Base-by-base conservation (phyloP, 1,140 invertebrate genomes). In the Pogonomyrmex barbatus region DNA sequence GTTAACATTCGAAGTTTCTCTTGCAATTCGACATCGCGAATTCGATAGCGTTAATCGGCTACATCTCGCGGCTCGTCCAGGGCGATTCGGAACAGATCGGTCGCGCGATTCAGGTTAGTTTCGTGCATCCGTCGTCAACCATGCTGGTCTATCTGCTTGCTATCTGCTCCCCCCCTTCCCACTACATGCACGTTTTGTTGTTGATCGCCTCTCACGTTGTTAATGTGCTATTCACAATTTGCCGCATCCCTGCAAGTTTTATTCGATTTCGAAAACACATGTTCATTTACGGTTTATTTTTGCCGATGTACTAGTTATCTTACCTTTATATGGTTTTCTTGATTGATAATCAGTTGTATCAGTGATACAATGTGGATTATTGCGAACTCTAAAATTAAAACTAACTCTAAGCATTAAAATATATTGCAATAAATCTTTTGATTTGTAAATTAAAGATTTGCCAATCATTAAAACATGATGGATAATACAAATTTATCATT, bases 81-180 rank as follows among this genome's bases (percentile, higher is more conserved):
- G 50, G 78, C 47, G 39, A 58, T 24, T 24, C 58, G 87, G 63
- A 71, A 39, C 33, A 65, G 52, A 42, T 79, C 65, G 45, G 9
- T 54, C n/a, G 77, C n/a, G 77, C 88, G 83, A 91, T 88, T 93
- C 90, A 92, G 92, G 92, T 93, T 93, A 93, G 92, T 92, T 92
- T 90, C 76, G 45, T 87, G 83, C 68, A 4, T 45, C n/a, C 14
- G 47, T 85, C 78, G 85, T 86, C 77, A 86, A 86, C 81, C 92
- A 88, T 89, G 87, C 60, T n/a, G 30, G 10, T 9, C 33, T n/a
- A 8, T 4, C 9, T 45, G 10, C 36, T 24, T 45, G 9, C n/a
- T 1, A 4, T 24, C n/a, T 10, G 1, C 42, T 4, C 36, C 14
- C 4, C 4, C 17, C 63, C 6, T 10, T 17, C 9, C 1, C 36